Evolutionary conservation across 2,113 vertebrate genomes (phyloP).

Genomic region (Sphaerodactylus townsendi): DNA sequence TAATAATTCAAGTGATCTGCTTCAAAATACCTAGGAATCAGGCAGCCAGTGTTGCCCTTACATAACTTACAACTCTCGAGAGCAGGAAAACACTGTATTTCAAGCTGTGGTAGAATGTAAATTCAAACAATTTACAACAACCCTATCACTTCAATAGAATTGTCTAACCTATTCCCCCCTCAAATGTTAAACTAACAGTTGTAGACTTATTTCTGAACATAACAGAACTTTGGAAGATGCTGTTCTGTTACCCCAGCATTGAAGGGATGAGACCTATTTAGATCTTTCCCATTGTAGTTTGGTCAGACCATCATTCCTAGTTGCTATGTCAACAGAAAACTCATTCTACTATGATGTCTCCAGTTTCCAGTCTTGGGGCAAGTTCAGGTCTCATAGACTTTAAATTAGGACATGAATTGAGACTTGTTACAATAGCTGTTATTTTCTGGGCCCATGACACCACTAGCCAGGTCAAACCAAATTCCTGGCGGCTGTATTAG

Average conservation of each 20-base stretch:
- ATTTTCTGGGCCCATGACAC: no score
- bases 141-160: neutral
- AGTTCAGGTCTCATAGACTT: neutral
- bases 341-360: neutral
- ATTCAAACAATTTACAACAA: neutral
- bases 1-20: no score
- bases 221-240: neutral
- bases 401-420: neutral
- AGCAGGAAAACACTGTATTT: neutral
- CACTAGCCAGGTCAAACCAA: no score
- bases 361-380: neutral
- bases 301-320: neutral
- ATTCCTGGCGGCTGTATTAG: no score
- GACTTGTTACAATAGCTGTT: neutral
- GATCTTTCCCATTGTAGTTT: neutral
- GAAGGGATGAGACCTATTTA: neutral
- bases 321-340: neutral
- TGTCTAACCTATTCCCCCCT: neutral
- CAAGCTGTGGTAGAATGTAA: neutral
- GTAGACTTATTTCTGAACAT: constrained; percentile 6
- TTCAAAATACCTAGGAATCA: no score
- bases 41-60: no score
- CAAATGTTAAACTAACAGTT: neutral
- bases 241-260: neutral
- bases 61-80: neutral